Percentiles rank a stretch among this genome's conserved stretches.
These are phyloP conservation scores for Ephialtes manifestator DNA, from an alignment of 2,888 invertebrate species.

Conservation along the genomic window DNA sequence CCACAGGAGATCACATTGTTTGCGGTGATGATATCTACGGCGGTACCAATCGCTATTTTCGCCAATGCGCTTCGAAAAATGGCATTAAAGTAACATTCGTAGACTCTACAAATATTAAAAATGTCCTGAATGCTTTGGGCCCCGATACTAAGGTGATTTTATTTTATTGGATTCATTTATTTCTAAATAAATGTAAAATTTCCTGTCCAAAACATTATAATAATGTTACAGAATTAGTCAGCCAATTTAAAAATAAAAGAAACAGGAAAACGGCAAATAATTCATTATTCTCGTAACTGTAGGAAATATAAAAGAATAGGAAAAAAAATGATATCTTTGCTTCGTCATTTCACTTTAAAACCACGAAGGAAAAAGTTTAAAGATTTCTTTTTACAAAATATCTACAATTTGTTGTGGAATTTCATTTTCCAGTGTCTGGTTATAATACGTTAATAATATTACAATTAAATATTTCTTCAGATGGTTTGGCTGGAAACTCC, in stretches of 20 bases:
- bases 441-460: background rate
- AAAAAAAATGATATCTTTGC: no score
- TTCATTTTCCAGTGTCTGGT: background rate
- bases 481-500: slow-evolving; percentile 98
- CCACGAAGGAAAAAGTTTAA: background rate
- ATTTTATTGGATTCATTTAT: no score
- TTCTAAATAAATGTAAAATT: no score
- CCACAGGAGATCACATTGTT: slow-evolving; percentile 95
- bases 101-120: slow-evolving; percentile 90
- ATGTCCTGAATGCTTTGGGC: slow-evolving; percentile 90
- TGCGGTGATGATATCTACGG: slow-evolving; percentile 98
- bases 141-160: slow-evolving; percentile 94
- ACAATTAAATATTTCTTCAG: slow-evolving; percentile 84
- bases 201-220: no score
- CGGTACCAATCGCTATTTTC: slow-evolving; percentile 93
- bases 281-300: no score
- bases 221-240: no score
- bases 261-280: no score
- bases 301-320: no score
- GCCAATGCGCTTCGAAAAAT: slow-evolving; percentile 89
- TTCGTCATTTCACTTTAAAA: background rate
- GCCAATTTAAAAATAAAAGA: no score
- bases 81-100: slow-evolving; percentile 92
- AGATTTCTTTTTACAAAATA: no score
- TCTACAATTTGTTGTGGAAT: background rate